phyloP scores from a whole-genome alignment of 2,888 invertebrate species.

The Drosophila siamana region DNA sequence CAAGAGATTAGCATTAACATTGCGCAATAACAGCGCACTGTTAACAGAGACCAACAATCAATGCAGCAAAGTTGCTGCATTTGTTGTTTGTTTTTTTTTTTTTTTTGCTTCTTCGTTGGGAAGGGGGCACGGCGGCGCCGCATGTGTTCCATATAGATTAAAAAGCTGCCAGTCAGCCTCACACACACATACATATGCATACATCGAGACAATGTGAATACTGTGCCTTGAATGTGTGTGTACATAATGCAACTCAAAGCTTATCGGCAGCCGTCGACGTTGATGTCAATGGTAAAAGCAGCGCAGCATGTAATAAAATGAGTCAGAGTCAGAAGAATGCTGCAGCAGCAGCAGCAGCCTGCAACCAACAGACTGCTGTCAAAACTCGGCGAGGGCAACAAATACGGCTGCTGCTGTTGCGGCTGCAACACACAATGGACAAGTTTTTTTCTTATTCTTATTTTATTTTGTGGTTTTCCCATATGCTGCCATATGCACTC shows the following conservation, averaged over 20 bases:
- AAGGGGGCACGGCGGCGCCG: constrained; percentile 25
- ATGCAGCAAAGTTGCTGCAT: constrained; percentile 17
- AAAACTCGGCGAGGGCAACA: constrained; percentile 57
- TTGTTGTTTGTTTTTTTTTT: constrained; percentile 28
- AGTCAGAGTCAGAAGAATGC: constrained; percentile 67
- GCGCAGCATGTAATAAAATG: constrained; percentile 50
- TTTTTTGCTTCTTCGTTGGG: constrained; percentile 1
- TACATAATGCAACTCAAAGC: constrained; percentile 49
- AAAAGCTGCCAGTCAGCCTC: constrained; percentile 47
- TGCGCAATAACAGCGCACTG: constrained; percentile 52
- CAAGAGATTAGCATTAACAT: constrained; percentile 42
- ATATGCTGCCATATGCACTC: constrained; percentile 70
- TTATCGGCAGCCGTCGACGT: constrained; percentile 61
- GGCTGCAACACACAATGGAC: constrained; percentile 62
- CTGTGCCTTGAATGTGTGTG: not conserved
- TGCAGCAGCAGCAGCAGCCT: constrained; percentile 24
- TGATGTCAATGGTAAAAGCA: constrained; percentile 44
- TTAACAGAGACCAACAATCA: constrained; percentile 34
- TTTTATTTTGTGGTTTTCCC: constrained; percentile 64
- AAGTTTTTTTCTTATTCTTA: constrained; percentile 46
- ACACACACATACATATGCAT: constrained; percentile 14
- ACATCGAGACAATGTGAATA: not conserved
- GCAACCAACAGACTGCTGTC: constrained; percentile 36
- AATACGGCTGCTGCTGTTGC: constrained; percentile 33
- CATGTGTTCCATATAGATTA: constrained; percentile 72